phyloP scores from a whole-genome alignment of 2,797 vertebrate genomes.

The Amblyopsis hoosieri region DNA sequence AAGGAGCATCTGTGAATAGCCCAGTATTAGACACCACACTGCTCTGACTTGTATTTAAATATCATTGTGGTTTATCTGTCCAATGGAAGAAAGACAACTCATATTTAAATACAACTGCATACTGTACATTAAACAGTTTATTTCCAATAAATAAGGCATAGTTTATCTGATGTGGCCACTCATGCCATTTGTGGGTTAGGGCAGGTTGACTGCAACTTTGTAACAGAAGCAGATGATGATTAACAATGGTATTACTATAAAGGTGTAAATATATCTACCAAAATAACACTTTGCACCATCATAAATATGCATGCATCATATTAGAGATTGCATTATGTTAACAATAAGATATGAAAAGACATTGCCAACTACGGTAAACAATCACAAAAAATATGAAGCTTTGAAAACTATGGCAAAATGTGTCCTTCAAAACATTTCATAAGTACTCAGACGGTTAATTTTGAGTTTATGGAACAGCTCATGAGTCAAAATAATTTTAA shows the following conservation, averaged over 20 bases:
- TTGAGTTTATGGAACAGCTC: slow-evolving; percentile 49
- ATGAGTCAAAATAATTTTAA: slow-evolving; percentile 51
- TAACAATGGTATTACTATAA: too few relatives aligned
- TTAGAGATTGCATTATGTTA: too few relatives aligned
- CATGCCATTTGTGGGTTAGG: background rate
- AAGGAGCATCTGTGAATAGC: slow-evolving; percentile 85
- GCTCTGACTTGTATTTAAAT: slow-evolving; percentile 79
- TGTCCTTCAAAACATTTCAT: slow-evolving; percentile 27
- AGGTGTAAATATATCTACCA: too few relatives aligned
- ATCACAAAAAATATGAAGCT: background rate
- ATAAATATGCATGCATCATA: too few relatives aligned
- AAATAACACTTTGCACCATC: too few relatives aligned
- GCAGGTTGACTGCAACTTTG: background rate
- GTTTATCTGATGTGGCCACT: background rate
- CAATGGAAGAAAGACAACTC: slow-evolving; percentile 45
- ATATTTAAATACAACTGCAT: slow-evolving; percentile 41
- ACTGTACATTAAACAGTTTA: background rate
- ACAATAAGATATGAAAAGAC: too few relatives aligned
- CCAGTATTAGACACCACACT: slow-evolving; percentile 74
- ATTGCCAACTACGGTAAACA: slow-evolving; percentile 23
- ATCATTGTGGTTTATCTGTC: slow-evolving; percentile 60
- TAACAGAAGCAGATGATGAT: background rate
- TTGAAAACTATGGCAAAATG: background rate
- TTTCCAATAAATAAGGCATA: background rate
- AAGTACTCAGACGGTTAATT: slow-evolving; percentile 37